Evolutionary conservation across 1,140 invertebrate species (phyloP).

Genomic region (Penaeus chinensis): DNA sequence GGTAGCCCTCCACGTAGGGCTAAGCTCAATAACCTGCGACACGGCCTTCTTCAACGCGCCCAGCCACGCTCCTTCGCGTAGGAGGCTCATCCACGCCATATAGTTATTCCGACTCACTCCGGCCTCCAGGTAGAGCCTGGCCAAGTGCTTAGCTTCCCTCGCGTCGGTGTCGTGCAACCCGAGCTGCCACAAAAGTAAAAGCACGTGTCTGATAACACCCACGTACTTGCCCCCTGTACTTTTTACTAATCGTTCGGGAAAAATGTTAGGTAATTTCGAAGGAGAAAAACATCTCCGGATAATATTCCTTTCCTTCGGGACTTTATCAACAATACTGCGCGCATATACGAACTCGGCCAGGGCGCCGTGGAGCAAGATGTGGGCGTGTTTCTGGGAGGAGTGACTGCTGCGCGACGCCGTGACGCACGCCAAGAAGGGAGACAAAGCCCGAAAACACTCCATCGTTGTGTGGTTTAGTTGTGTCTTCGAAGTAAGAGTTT

Average conservation of each 20-base stretch:
- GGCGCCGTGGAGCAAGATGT: too few relatives aligned
- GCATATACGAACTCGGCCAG: too few relatives aligned
- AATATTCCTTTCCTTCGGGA: too few relatives aligned
- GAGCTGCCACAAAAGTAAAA: not conserved
- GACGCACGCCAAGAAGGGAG: too few relatives aligned
- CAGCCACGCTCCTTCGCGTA: slow-evolving; percentile 15
- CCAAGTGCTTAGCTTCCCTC: not conserved
- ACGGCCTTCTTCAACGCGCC: not conserved
- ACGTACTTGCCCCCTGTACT: slow-evolving; percentile 15
- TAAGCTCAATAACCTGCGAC: not conserved
- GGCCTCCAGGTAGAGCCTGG: not conserved
- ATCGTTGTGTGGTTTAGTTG: not conserved
- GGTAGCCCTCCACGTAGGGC: not conserved
- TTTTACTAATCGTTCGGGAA: not conserved
- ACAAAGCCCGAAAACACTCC: too few relatives aligned
- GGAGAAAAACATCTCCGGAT: not conserved
- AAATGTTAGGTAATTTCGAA: not conserved
- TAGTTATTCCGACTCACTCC: slow-evolving; percentile 22
- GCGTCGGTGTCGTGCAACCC: not conserved
- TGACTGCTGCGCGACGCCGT: too few relatives aligned
- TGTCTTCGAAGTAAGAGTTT: not conserved
- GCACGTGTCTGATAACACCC: slow-evolving; percentile 4
- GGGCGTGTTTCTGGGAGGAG: too few relatives aligned
- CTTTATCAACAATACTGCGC: too few relatives aligned
- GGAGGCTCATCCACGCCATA: not conserved